Evolutionary conservation across 2,113 vertebrate genomes (phyloP).

Genomic region (Ophthalmolycus amberensis): DNA sequence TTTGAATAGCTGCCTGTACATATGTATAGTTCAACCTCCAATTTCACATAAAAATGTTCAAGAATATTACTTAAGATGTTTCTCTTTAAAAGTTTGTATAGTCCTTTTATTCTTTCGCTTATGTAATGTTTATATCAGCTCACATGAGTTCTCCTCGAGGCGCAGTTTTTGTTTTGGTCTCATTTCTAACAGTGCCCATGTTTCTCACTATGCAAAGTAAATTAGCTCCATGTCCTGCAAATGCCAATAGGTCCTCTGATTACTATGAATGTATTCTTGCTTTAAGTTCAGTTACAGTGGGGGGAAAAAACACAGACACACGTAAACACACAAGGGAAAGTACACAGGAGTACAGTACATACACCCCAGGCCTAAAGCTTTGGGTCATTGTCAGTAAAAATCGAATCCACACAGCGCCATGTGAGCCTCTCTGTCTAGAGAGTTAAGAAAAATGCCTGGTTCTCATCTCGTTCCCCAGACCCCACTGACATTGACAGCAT

Average conservation of each 20-base stretch:
- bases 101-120: neutral
- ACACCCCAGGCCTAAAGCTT: constrained; percentile 55
- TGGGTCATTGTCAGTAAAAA: constrained; percentile 75
- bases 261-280: constrained; percentile 34
- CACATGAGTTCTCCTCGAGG: neutral
- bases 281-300: constrained; percentile 38
- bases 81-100: neutral
- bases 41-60: neutral
- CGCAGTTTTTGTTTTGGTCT: neutral
- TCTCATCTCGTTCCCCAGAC: constrained; percentile 61
- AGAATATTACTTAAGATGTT: neutral
- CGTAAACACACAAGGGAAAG: constrained; percentile 41
- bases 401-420: constrained; percentile 61
- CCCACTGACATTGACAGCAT: constrained; percentile 72
- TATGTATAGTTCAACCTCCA: neutral
- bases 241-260: constrained; percentile 67
- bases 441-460: constrained; percentile 60
- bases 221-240: constrained; percentile 64
- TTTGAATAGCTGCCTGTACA: neutral
- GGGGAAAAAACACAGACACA: neutral
- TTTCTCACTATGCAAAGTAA: constrained; percentile 41
- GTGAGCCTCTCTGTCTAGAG: constrained; percentile 57
- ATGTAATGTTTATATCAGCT: neutral
- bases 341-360: constrained; percentile 50
- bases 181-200: constrained; percentile 8